A percentile compares a stretch with the other conserved stretches of the same genome.
These are phyloP conservation scores for Stichopus chloronotus DNA, from an alignment of 35 echinoderm and acorn worm species.

Conservation along the genomic window DNA sequence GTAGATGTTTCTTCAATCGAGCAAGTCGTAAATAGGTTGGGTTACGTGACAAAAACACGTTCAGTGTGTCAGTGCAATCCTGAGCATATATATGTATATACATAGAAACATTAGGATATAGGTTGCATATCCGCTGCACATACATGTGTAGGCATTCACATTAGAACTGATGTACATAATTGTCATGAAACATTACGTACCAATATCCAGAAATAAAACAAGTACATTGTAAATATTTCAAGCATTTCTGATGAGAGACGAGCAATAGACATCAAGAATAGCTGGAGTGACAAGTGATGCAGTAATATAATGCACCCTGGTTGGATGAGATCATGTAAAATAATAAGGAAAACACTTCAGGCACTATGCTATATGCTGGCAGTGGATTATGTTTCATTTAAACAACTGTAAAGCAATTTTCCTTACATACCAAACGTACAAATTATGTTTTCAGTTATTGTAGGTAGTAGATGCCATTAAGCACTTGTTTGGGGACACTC, in stretches of 20 bases:
- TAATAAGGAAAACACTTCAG: no score
- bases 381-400: no score
- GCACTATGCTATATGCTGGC: no score
- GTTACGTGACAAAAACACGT: neutral
- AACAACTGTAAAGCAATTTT: no score
- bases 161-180: neutral
- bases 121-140: neutral
- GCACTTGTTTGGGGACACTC: no score
- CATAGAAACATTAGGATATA: neutral
- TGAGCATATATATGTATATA: neutral
- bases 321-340: neutral
- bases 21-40: constrained; percentile 19
- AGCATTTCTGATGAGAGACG: neutral
- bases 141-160: neutral
- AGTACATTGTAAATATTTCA: neutral
- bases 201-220: neutral
- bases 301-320: neutral
- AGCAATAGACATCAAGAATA: neutral
- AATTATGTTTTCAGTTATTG: no score
- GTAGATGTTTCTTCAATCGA: neutral
- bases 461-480: no score
- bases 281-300: neutral
- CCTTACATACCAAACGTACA: no score
- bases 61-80: neutral
- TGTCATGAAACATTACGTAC: neutral